phyloP scores from a whole-genome alignment of 35 echinoderm and acorn worm genomes.

The Acanthaster planci region DNA sequence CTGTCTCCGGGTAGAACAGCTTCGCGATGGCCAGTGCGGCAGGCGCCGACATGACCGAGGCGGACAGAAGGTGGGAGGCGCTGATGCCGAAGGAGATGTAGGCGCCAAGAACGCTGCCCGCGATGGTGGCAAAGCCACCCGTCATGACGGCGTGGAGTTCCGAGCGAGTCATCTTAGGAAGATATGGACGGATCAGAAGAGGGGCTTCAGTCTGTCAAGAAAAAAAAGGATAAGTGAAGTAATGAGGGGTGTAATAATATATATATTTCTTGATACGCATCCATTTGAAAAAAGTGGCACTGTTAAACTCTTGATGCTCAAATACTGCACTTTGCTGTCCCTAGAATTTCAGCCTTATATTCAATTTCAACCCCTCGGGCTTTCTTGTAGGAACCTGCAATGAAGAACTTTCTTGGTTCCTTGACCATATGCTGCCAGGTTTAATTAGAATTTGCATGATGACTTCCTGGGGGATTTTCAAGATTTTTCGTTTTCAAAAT shows the following conservation, averaged over 20 bases:
- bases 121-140: conserved; percentile 86
- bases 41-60: conserved; percentile 88
- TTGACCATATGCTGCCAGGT: too few relatives aligned
- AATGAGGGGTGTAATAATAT: neutral
- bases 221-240: neutral
- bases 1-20: conserved; percentile 78
- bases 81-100: conserved; percentile 77
- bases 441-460: too few relatives aligned
- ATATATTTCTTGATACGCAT: too few relatives aligned
- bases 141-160: conserved; percentile 89
- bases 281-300: too few relatives aligned
- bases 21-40: conserved; percentile 81
- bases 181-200: conserved; percentile 68
- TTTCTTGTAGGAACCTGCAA: too few relatives aligned
- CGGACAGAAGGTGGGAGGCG: conserved; percentile 71
- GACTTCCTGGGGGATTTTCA: too few relatives aligned
- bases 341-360: too few relatives aligned
- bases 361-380: too few relatives aligned
- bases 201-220: conserved; percentile 77
- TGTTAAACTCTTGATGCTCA: too few relatives aligned
- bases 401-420: too few relatives aligned
- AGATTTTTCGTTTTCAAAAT: too few relatives aligned
- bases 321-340: too few relatives aligned
- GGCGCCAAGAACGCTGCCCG: conserved; percentile 72
- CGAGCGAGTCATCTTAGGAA: conserved; percentile 60